Base-by-base conservation (phyloP, 2,888 invertebrate genomes). In the Crematogaster levior region DNA sequence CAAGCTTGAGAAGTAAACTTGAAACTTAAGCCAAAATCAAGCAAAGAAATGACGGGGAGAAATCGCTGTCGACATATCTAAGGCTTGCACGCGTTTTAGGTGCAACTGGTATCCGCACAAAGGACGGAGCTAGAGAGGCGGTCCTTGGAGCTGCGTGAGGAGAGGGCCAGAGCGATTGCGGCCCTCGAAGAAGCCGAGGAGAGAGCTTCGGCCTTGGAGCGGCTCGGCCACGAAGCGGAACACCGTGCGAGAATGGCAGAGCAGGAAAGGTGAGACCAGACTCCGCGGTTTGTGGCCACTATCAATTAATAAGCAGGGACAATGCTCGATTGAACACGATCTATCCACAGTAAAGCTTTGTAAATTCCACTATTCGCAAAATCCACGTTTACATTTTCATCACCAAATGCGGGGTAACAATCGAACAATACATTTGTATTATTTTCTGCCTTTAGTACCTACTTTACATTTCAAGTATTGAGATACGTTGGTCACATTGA, bases 131-230 rank as follows among this genome's bases (percentile, higher is more conserved):
- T 99, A 90, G 99, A 99, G 94, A 96, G 97, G 93, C 95, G 98
- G 91, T 95, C 99, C 85, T 96, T 97, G 85, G 95, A 96, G 85
- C 95, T 98, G 9, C 96, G 97, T 21, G 96, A 97, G 83, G 98
- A 99, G 94, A 96, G 98, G 89, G 98, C 98, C 85, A 96, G 96
- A 85, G 95, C 98, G 74, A 96, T 96, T 72, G 96, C 97, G 72
- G 97, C 97, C 83, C 95, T 99, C 81, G 99, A 99, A 86, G 98
- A 99, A 94, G 97, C 98, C 53, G 97, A 97, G 77, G 98, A 99
- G 94, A 96, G 98, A 93, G 98, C 98, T 91, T 95, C 97, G 90
- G 96, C 98, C 90, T 95, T 99, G 90, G 98, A 99, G 94, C 96
- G 97, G 90, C 97, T 89, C 94, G 95, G 91, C 92, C 95, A 92